A percentile compares a stretch with the other conserved stretches of the same genome.
Conservation (phyloP, 92 coral and sea anemone genomes). For the Paramuricea clavata region DNA sequence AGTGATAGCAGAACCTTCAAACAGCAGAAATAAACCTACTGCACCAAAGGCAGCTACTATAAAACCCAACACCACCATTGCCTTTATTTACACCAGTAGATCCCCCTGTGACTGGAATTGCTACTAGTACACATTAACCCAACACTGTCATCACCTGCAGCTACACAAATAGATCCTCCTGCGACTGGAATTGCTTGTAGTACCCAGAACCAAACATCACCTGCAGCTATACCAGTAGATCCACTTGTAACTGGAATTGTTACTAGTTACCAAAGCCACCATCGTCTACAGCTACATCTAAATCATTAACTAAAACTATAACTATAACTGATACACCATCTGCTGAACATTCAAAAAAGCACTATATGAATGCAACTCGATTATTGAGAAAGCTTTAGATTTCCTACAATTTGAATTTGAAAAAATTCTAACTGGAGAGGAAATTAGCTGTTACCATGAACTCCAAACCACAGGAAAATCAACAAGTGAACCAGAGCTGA, state of each 20-base stretch:
- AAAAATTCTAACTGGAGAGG: conserved; percentile 6
- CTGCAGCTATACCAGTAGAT: neutral
- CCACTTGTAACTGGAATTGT: neutral
- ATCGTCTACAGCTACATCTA: neutral
- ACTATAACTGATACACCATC: neutral
- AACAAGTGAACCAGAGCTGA: neutral
- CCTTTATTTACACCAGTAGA: too few relatives aligned
- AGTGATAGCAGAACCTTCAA: neutral
- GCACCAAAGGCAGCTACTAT: neutral
- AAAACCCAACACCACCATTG: too few relatives aligned
- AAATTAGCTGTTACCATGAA: conserved; percentile 38
- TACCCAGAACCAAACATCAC: neutral
- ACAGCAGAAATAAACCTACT: neutral
- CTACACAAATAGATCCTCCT: neutral
- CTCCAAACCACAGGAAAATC: neutral
- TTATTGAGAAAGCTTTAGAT: conserved; percentile 1
- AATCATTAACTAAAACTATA: neutral
- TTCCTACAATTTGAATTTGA: conserved; percentile 2
- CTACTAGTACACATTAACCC: too few relatives aligned
- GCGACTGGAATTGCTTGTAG: neutral
- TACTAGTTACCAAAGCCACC: neutral
- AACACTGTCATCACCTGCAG: neutral
- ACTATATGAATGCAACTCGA: neutral
- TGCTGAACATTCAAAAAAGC: neutral
- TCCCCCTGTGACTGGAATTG: too few relatives aligned